Base-by-base conservation (phyloP, 2,797 vertebrate genomes). In the Coregonus sp. region DNA sequence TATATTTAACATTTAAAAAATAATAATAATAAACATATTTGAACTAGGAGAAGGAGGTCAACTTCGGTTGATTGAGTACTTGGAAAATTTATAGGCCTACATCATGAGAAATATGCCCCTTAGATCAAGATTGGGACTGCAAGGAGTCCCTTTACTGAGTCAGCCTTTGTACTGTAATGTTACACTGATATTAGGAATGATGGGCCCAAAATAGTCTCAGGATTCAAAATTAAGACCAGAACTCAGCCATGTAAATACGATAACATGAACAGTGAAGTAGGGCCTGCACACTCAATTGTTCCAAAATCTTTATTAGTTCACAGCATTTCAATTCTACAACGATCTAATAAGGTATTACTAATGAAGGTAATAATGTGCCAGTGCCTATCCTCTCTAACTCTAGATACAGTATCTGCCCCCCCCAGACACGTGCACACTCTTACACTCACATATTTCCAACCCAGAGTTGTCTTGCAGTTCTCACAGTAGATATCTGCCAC, bases 401-500 rank as follows among this genome's bases (percentile, higher is more conserved):
- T 47, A 47, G 40, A 47, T 12, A 47, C 40, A 11, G 40, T 47
- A 9, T 47, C 40, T 47, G 40, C 40, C 40, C 59, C 1, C n/a
- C 40, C 40, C 1, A 7, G 9, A 61, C 9, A 61, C 20, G 6
- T 63, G 59, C 25, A 25, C 59, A 29, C 9, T 25, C 11, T 29
- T 52, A 2, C 88, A 96, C 97, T 97, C 91, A 99, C 98, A 29
- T 99, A 99, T 97, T 99, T 99, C 98, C 98, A 99, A 87, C 98
- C 98, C 92, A 99, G 95, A 16, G 98, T 99, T 76, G 98, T 99
- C 96, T 99, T 99, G 95, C 98, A 99, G 94, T 99, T 99, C 95
- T 99, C 98, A 91, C 98, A 99, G 95, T 99, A 99, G 94, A 99
- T 99, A 89, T 99, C 98, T 82, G 98, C 97, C 18, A 99, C 98